phyloP scores from a whole-genome alignment of 1,140 invertebrate species.

The Sipha flava region DNA sequence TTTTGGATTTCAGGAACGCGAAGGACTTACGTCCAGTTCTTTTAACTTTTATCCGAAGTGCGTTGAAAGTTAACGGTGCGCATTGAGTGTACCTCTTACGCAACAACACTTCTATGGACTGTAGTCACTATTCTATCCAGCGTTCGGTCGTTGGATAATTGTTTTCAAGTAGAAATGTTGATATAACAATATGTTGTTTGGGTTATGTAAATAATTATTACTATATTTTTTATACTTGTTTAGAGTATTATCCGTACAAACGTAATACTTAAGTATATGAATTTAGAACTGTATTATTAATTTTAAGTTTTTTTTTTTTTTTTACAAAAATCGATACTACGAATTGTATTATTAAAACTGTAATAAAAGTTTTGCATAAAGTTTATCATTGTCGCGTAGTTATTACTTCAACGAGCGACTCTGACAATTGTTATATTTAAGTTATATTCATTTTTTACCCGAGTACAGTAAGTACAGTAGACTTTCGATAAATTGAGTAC shows the following conservation, averaged over 20 bases:
- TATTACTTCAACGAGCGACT: neutral
- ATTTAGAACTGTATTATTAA: too few relatives aligned
- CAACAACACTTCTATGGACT: neutral
- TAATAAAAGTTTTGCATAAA: too few relatives aligned
- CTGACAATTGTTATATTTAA: neutral
- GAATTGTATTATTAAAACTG: too few relatives aligned
- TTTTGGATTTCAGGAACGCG: slow-evolving; percentile 9
- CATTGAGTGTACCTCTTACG: neutral
- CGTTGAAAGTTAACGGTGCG: neutral
- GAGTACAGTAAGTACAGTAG: neutral
- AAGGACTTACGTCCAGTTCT: neutral
- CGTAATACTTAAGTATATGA: too few relatives aligned
- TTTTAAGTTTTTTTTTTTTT: too few relatives aligned
- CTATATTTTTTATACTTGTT: neutral
- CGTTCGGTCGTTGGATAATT: neutral
- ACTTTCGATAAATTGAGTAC: too few relatives aligned
- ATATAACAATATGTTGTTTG: neutral
- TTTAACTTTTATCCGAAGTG: slow-evolving; percentile 5
- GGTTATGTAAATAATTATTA: slow-evolving; percentile 6
- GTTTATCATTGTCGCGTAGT: too few relatives aligned
- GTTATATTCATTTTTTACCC: neutral
- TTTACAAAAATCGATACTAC: too few relatives aligned
- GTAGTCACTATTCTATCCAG: too few relatives aligned
- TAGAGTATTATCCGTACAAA: too few relatives aligned
- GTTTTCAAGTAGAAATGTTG: neutral